Base-by-base conservation (phyloP, 2,888 invertebrate species). In the Orchesellides sinensis region DNA sequence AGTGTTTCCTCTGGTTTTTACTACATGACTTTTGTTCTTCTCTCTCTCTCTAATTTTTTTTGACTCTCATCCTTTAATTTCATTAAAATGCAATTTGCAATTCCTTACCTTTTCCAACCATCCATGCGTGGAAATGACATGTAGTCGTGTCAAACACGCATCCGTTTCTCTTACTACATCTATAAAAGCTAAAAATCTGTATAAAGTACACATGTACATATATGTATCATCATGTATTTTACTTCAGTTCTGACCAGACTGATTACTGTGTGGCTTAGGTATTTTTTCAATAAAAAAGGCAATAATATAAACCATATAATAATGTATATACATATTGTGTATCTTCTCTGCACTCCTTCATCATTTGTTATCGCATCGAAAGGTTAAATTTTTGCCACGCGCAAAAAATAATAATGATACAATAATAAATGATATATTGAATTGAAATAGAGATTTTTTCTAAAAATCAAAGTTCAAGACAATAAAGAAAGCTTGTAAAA, bases 11-110 rank as follows among this genome's bases (percentile, higher is more conserved):
- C 66, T 32, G 32, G 52, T 29, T 49, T 17, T 35, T 47, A 23
- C 45, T 40, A 40, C 40, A 65, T 23, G 10, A 29, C 4, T 23
- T 23, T 25, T 63, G 40, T 40, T 35, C 19, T 10, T 35, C 21
- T 40, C 21, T 32, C 3, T 29, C 59, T 5, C 40, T 35, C 40
- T n/a, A n/a, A n/a, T 32, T 32, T 40, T 40, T 40, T 40, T 40
- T 40, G 40, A 14, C n/a, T 40, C 40, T 40, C 40, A n/a, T 52
- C 52, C 23, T 23, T 47, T 68, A 68, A 68, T 52, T 68, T 68
- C 68, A 68, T 68, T 68, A 68, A 40, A 52, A 32, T 29, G 49
- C 49, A 68, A 68, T 68, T 68, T 47, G 49, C 49, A 40, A 63
- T 63, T 63, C 45, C 14, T 66, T 66, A 45, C 45, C 59, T 59